Evolutionary conservation across 2,888 invertebrate species (phyloP).

Genomic region (Troides aeacus): DNA sequence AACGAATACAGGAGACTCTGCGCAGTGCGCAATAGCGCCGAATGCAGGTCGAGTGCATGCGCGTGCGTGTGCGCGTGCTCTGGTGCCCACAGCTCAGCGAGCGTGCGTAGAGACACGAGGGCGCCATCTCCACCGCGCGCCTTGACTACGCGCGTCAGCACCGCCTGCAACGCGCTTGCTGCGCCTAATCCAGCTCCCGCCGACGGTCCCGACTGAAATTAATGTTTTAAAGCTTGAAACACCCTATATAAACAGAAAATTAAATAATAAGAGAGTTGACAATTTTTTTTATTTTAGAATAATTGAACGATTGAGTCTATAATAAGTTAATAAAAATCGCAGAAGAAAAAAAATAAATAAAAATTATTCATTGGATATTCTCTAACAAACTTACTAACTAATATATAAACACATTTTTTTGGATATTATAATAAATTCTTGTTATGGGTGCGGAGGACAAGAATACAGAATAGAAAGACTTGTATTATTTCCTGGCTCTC

Average conservation of each 20-base stretch:
- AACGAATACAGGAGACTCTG: slow-evolving; percentile 84
- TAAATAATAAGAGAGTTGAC: too few relatives aligned
- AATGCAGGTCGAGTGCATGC: slow-evolving; percentile 46
- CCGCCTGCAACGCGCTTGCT: slow-evolving; percentile 53
- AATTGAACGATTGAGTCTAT: too few relatives aligned
- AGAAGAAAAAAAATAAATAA: too few relatives aligned
- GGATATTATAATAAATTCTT: too few relatives aligned
- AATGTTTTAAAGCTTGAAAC: background rate
- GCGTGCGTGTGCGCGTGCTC: slow-evolving; percentile 63
- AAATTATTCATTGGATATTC: too few relatives aligned
- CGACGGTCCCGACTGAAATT: slow-evolving; percentile 56
- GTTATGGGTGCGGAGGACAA: too few relatives aligned
- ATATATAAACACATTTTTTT: too few relatives aligned
- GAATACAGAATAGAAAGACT: too few relatives aligned
- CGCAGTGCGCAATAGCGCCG: slow-evolving; percentile 81
- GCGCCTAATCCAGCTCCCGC: slow-evolving; percentile 69
- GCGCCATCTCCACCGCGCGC: slow-evolving; percentile 58
- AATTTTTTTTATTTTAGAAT: too few relatives aligned
- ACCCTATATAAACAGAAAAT: background rate
- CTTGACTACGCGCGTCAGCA: slow-evolving; percentile 63
- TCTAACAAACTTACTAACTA: too few relatives aligned
- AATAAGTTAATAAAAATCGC: too few relatives aligned
- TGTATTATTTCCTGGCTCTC: too few relatives aligned
- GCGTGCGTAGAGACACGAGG: slow-evolving; percentile 80
- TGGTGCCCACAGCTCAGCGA: slow-evolving; percentile 82